These are phyloP conservation scores for Phylloscopus trochilus DNA, from an alignment of 2,113 vertebrate species.

Conservation along the genomic window DNA sequence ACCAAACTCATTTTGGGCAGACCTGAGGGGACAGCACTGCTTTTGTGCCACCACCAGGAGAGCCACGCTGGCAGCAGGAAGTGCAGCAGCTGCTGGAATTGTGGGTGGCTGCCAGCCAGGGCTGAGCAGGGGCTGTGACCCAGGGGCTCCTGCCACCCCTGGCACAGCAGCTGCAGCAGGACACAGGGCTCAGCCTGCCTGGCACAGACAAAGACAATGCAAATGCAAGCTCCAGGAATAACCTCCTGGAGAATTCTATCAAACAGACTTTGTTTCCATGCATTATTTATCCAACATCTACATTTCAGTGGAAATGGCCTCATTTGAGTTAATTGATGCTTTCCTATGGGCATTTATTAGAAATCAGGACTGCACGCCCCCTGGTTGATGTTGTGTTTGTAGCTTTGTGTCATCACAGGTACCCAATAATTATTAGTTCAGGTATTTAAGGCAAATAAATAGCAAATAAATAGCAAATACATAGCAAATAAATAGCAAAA, in stretches of 20 bases:
- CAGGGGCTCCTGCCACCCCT: background rate
- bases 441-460: background rate
- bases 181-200: background rate
- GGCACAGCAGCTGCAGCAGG: background rate
- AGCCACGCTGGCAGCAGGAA: background rate
- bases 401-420: background rate
- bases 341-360: background rate
- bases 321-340: background rate
- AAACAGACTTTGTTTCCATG: conserved; percentile 17
- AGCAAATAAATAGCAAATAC: too few relatives aligned
- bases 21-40: background rate
- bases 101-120: background rate
- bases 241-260: background rate
- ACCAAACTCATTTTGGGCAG: background rate
- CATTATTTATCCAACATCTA: conserved; percentile 36
- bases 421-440: background rate
- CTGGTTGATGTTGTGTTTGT: background rate
- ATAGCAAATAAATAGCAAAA: background rate
- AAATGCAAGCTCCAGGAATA: conserved; percentile 24
- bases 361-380: background rate
- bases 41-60: background rate
- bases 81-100: background rate
- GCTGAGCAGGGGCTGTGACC: background rate
- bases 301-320: background rate
- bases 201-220: conserved; percentile 5